These are phyloP conservation scores for Masnerella sp. DNA, from an alignment of 2,888 invertebrate species.

Conservation along the genomic window DNA sequence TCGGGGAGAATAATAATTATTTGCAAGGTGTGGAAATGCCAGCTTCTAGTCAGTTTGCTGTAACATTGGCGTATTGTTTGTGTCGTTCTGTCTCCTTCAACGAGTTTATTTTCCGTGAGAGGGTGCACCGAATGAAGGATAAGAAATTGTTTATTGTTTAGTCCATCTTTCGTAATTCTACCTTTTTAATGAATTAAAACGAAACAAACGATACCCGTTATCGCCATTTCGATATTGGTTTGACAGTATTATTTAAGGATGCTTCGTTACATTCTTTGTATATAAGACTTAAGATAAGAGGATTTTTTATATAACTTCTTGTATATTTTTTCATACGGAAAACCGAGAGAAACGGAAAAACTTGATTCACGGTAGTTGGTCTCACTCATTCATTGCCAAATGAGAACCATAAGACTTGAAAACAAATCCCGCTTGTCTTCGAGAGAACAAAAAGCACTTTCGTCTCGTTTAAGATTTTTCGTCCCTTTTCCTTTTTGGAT, in stretches of 20 bases:
- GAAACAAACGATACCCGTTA: too few relatives aligned
- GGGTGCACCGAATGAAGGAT: too few relatives aligned
- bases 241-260: slow-evolving; percentile 47
- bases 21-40: background rate
- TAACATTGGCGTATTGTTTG: slow-evolving; percentile 27
- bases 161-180: too few relatives aligned
- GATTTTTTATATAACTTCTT: slow-evolving; percentile 65
- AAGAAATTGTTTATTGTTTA: too few relatives aligned
- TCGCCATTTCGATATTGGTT: slow-evolving; percentile 24
- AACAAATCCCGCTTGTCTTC: slow-evolving; percentile 39
- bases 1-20: slow-evolving; percentile 26
- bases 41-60: slow-evolving; percentile 68
- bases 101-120: too few relatives aligned
- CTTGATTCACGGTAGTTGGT: slow-evolving; percentile 40
- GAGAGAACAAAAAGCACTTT: too few relatives aligned
- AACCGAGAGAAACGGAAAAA: slow-evolving; percentile 21
- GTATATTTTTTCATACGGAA: slow-evolving; percentile 64
- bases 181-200: too few relatives aligned
- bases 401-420: slow-evolving; percentile 62
- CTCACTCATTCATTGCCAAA: slow-evolving; percentile 58
- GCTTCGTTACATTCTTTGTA: slow-evolving; percentile 62
- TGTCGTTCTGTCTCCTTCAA: slow-evolving; percentile 23
- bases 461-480: too few relatives aligned
- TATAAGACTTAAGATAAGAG: slow-evolving; percentile 62
- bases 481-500: too few relatives aligned